Conservation (phyloP, 2,113 vertebrate genomes). For the Corythornis vintsioides region DNA sequence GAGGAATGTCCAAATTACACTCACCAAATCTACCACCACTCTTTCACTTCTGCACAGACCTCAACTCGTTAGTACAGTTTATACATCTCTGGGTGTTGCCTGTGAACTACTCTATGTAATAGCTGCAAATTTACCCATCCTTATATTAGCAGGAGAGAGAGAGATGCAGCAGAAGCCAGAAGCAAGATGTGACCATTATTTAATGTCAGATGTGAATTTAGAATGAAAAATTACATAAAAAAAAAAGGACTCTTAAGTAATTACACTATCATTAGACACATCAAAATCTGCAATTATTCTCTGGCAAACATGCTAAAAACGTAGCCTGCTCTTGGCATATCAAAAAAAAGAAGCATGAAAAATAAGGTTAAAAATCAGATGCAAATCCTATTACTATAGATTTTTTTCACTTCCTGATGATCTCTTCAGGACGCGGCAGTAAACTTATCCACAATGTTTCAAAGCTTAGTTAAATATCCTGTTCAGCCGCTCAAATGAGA, state of each 20-base stretch:
- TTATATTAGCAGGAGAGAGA: neutral
- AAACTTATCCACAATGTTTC: conserved; percentile 22
- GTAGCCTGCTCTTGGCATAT: neutral
- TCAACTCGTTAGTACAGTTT: accelerated
- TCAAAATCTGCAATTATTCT: conserved; percentile 29
- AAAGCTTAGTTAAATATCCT: conserved; percentile 22
- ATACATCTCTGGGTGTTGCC: neutral
- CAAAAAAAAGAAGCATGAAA: neutral
- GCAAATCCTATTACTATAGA: conserved; percentile 11
- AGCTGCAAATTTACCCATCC: neutral
- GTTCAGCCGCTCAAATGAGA: conserved; percentile 13
- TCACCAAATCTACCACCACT: neutral
- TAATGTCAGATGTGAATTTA: conserved; percentile 14
- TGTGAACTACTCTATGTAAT: neutral
- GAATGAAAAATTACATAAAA: neutral
- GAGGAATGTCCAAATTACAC: neutral
- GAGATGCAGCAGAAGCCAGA: neutral
- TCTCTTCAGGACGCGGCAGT: neutral
- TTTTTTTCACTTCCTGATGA: conserved; percentile 16
- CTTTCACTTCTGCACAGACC: neutral
- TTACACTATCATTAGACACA: neutral
- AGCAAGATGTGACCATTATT: neutral
- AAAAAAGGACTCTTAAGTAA: neutral
- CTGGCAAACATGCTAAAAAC: neutral
- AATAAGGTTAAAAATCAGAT: conserved; percentile 16